Evolutionary conservation across 2,797 vertebrate species (phyloP).

Genomic region (Tolypeutes matacus): DNA sequence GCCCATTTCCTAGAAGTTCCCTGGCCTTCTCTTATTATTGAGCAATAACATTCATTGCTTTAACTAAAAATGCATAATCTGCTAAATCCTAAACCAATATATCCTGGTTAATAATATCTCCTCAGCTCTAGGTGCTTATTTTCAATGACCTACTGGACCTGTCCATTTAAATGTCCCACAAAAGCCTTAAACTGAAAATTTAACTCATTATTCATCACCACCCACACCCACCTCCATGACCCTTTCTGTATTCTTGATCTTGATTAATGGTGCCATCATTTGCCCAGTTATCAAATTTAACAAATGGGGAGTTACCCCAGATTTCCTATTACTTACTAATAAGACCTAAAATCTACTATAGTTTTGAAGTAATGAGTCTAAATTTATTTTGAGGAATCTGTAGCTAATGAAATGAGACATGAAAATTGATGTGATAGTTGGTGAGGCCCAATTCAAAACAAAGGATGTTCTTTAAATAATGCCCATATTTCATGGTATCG

Average conservation of each 20-base stretch:
- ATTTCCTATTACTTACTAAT: conserved; percentile 42
- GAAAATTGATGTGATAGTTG: background rate
- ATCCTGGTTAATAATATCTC: background rate
- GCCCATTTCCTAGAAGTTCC: background rate
- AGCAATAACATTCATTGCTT: conserved; percentile 2
- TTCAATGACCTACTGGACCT: conserved; percentile 17
- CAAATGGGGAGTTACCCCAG: background rate
- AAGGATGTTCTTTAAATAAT: background rate
- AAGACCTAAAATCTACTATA: background rate
- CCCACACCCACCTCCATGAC: background rate
- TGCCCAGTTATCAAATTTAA: background rate
- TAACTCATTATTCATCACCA: background rate
- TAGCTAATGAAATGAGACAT: background rate
- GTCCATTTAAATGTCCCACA: background rate
- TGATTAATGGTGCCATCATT: background rate
- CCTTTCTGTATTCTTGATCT: conserved; percentile 16
- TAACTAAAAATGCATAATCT: conserved; percentile 28
- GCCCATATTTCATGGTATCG: background rate
- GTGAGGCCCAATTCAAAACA: background rate
- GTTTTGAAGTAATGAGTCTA: background rate
- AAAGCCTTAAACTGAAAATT: conserved; percentile 39
- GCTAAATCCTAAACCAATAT: background rate
- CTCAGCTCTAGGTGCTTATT: conserved; percentile 5
- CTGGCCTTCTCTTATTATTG: conserved; percentile 8
- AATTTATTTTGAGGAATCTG: conserved; percentile 12